phyloP scores from a whole-genome alignment of 2,797 vertebrate species.

The Artibeus jamaicensis region DNA sequence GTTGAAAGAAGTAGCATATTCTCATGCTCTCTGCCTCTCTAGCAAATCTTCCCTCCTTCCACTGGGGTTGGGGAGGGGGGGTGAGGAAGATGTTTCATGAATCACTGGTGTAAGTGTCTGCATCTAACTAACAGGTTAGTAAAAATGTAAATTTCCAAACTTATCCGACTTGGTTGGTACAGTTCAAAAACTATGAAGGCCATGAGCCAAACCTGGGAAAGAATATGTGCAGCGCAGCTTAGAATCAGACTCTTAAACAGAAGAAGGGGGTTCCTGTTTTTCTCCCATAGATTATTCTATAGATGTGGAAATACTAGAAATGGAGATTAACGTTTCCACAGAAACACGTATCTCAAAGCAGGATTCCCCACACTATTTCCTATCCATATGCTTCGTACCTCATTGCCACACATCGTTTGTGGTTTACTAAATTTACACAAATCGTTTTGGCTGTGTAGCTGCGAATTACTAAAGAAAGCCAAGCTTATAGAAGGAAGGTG shows the following conservation, averaged over 20 bases:
- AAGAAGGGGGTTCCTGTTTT: not conserved
- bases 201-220: slow-evolving; percentile 1
- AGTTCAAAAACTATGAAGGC: not conserved
- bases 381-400: not conserved
- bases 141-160: not conserved
- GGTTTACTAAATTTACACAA: slow-evolving; percentile 31
- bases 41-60: not conserved
- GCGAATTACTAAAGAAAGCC: slow-evolving; percentile 26
- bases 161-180: not conserved
- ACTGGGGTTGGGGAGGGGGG: too few relatives aligned
- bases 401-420: slow-evolving; percentile 17
- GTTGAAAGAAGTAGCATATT: not conserved
- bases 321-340: slow-evolving; percentile 1
- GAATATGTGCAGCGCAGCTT: slow-evolving; percentile 22
- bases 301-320: slow-evolving; percentile 39
- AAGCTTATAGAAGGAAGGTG: not conserved
- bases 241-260: not conserved
- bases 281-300: not conserved
- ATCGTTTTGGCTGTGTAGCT: not conserved
- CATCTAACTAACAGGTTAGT: not conserved
- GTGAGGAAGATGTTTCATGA: not conserved
- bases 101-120: not conserved
- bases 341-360: slow-evolving; percentile 36
- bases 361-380: not conserved
- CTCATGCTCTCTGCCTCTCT: not conserved